These are phyloP conservation scores for Nipponacmea schrenckii DNA, from an alignment of 2,888 invertebrate species.

Conservation along the genomic window DNA sequence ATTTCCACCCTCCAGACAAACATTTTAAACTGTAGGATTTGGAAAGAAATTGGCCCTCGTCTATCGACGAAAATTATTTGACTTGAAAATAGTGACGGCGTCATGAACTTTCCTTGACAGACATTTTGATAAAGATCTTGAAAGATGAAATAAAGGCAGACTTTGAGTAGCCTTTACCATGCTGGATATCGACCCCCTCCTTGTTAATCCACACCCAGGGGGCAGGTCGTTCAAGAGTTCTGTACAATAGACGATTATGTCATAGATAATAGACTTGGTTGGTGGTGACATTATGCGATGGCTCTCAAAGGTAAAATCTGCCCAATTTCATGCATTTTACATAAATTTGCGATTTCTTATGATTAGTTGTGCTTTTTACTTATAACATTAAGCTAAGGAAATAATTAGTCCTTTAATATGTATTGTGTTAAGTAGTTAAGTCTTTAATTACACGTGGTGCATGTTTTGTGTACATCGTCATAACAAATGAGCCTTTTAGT, in stretches of 20 bases:
- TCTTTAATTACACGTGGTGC: no score
- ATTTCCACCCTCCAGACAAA: neutral
- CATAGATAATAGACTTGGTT: neutral
- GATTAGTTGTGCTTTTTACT: neutral
- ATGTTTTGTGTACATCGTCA: no score
- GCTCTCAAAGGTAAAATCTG: neutral
- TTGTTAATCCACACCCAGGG: neutral
- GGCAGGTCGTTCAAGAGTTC: neutral
- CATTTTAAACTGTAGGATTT: no score
- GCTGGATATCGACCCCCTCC: neutral
- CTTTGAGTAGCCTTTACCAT: neutral
- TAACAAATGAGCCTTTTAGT: no score
- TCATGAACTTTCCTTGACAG: no score
- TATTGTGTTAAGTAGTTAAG: no score
- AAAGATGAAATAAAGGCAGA: neutral
- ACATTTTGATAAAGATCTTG: no score
- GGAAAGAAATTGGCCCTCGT: no score
- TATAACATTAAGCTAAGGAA: no score
- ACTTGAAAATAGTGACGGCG: no score
- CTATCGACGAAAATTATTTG: no score
- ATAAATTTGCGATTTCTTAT: neutral
- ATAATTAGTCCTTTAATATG: no score
- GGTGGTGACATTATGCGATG: neutral
- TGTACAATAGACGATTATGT: neutral
- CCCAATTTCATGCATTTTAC: slow-evolving; percentile 3